Evolutionary conservation across 1,140 invertebrate species (phyloP), one percentile per base, ranked within the genome.

Genomic region (Drosophila fuyamai): DNA sequence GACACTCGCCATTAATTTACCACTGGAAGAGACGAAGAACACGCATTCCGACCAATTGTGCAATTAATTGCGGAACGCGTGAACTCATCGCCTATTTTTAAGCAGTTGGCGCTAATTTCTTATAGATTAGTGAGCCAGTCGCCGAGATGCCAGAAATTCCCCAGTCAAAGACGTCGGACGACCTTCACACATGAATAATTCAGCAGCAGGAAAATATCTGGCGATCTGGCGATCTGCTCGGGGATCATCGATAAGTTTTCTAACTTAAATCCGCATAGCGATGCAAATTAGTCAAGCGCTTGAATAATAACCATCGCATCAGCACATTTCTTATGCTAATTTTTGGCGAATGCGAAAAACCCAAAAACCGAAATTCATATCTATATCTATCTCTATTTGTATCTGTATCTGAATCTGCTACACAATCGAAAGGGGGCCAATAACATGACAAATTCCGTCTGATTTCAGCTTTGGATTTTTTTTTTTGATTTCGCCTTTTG

Each of bases 251-350:
- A 75, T 74, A 74, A 81, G 74, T 79, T 79, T 82, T 82, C 76
- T 86, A 79, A 79, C 62, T 72, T 56, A 83, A 89, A 90, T 89
- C 85, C 85, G 85, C 85, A 89, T 89, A 90, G 85, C 85, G 65
- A 89, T 90, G 85, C 85, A 89, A 89, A 90, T 90, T 72, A 89
- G 71, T 47, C 27, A 23, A 59, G 36, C 47, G 43, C 27, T 58
- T 68, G 44, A 71, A 81, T 36, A 67, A 61, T 65, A 58, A 73
- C 62, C 66, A 68, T 32, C 29, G 29, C 71, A 68, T 89, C 83
- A 88, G 83, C 84, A 89, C 84, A 88, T 88, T 88, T 89, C 84
- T 81, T 89, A 89, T 89, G 84, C 76, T 84, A 88, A 89, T 88
- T 88, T 89, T 89, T 80, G 53, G 84, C 80, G 54, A 63, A 79